These are phyloP conservation scores for Pollachius pollachius DNA, from an alignment of 2,113 vertebrate species.

Conservation along the genomic window DNA sequence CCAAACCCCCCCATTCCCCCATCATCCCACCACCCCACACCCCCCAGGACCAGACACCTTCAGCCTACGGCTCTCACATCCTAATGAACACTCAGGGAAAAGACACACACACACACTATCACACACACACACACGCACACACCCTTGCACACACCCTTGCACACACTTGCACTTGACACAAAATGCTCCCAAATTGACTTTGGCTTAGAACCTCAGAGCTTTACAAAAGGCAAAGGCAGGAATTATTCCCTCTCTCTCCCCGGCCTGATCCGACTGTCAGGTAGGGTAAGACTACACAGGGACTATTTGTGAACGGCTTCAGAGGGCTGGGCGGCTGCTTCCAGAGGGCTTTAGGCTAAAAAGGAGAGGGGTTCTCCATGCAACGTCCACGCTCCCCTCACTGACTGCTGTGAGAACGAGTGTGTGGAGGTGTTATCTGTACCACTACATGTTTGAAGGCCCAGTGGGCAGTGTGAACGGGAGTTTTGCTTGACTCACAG, in stretches of 20 bases:
- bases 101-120: constrained; percentile 35
- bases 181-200: constrained; percentile 55
- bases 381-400: constrained; percentile 34
- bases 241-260: constrained; percentile 39
- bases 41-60: constrained; percentile 60
- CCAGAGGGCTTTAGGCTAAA: constrained; percentile 44
- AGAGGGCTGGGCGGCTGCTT: constrained; percentile 33
- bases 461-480: too few species aligned
- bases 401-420: constrained; percentile 14
- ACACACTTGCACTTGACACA: constrained; percentile 35
- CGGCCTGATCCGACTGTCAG: constrained; percentile 44
- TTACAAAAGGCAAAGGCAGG: constrained; percentile 49
- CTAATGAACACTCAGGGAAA: constrained; percentile 66
- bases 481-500: too few species aligned
- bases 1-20: too few species aligned
- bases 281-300: constrained; percentile 52
- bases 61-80: constrained; percentile 64
- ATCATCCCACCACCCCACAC: too few species aligned
- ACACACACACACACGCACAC: too few species aligned
- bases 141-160: too few species aligned
- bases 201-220: constrained; percentile 57
- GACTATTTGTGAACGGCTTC: constrained; percentile 51
- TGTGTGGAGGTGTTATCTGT: too few species aligned
- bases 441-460: too few species aligned
- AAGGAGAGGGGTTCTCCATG: constrained; percentile 41